A percentile compares a stretch with the other conserved stretches of the same genome.
Evolutionary conservation across 2,113 vertebrate species (phyloP).

Genomic region (Empidonax alnorum): DNA sequence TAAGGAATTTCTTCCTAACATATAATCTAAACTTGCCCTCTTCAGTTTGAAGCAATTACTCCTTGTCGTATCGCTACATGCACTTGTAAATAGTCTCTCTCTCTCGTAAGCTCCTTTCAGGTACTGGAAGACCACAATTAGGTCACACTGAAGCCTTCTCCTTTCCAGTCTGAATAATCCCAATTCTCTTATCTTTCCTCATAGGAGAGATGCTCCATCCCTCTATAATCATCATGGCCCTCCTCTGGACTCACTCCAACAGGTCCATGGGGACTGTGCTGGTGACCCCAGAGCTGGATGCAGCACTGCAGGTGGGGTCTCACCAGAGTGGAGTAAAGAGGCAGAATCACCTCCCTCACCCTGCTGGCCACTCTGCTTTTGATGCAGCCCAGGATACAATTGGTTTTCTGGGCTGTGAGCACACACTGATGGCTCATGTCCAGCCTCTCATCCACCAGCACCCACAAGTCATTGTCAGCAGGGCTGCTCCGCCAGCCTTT

Average conservation of each 20-base stretch:
- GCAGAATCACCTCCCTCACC: fast-evolving
- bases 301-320: neutral
- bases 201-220: neutral
- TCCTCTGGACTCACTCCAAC: neutral
- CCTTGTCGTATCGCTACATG: neutral
- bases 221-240: neutral
- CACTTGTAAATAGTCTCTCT: neutral
- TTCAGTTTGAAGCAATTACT: neutral
- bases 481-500: neutral
- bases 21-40: neutral
- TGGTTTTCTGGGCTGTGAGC: neutral
- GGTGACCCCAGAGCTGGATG: neutral
- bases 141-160: neutral
- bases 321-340: neutral
- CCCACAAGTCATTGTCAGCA: neutral
- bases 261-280: neutral
- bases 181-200: neutral
- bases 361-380: neutral
- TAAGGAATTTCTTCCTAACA: neutral
- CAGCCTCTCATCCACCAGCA: neutral
- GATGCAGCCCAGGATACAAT: neutral
- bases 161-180: neutral
- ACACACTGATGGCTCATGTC: neutral
- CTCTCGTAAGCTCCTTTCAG: neutral
- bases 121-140: neutral